A percentile compares a stretch with the other conserved stretches of the same genome.
phyloP scores from a whole-genome alignment of 2,113 vertebrate genomes.

The Lepus timidus region DNA sequence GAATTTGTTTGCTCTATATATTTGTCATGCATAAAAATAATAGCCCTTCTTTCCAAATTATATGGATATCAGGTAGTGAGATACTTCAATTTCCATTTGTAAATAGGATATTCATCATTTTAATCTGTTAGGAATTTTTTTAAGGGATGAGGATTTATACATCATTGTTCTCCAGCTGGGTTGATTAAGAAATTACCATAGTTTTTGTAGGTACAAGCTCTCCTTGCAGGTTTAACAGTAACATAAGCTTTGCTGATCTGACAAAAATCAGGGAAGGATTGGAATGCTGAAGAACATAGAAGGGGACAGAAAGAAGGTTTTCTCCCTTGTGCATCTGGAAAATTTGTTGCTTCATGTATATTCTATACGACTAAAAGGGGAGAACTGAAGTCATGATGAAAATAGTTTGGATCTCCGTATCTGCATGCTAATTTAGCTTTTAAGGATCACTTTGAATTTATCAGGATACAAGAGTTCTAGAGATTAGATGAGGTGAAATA shows the following conservation, averaged over 20 bases:
- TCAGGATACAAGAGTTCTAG: neutral
- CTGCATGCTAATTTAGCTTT: slow-evolving; percentile 25
- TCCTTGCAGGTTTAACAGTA: slow-evolving; percentile 57
- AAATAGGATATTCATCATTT: slow-evolving; percentile 51
- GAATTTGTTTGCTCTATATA: slow-evolving; percentile 51
- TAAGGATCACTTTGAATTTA: slow-evolving; percentile 44
- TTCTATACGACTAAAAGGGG: slow-evolving; percentile 28
- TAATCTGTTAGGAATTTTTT: slow-evolving; percentile 49
- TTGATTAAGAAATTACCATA: slow-evolving; percentile 62
- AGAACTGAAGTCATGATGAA: slow-evolving; percentile 23
- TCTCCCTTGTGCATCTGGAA: slow-evolving; percentile 48
- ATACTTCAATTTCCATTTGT: slow-evolving; percentile 53
- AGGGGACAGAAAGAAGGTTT: slow-evolving; percentile 56
- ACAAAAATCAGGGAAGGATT: slow-evolving; percentile 68
- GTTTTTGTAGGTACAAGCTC: slow-evolving; percentile 41
- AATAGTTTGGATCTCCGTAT: slow-evolving; percentile 46
- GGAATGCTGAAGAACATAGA: slow-evolving; percentile 29
- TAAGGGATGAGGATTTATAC: slow-evolving; percentile 56
- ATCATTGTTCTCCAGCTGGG: slow-evolving; percentile 34
- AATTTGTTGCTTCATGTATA: slow-evolving; percentile 25
- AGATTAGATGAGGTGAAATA: slow-evolving; percentile 20
- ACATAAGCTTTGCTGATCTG: slow-evolving; percentile 48
- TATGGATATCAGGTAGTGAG: slow-evolving; percentile 43
- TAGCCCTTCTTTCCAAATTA: slow-evolving; percentile 56
- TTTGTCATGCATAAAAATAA: slow-evolving; percentile 43